phyloP scores from a whole-genome alignment of 2,888 invertebrate genomes.

The Pterostichus niger region DNA sequence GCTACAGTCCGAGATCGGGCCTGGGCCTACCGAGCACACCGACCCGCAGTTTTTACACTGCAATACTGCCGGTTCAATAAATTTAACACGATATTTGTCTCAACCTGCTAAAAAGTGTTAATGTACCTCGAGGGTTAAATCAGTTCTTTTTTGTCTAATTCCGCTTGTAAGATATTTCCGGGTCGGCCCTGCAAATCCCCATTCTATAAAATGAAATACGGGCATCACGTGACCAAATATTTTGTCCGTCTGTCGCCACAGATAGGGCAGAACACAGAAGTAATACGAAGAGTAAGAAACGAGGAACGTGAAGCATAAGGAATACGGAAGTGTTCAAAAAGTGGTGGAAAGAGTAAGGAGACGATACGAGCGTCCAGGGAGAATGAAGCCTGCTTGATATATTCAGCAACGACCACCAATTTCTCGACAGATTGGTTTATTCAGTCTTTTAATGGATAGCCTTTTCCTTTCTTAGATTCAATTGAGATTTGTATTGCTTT shows the following conservation, averaged over 20 bases:
- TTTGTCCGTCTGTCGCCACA: slow-evolving; percentile 17
- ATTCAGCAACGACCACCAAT: slow-evolving; percentile 36
- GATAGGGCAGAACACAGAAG: not conserved
- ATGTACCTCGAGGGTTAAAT: not conserved
- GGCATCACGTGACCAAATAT: slow-evolving; percentile 40
- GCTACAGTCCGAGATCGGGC: too few species aligned
- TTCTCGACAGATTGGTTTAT: slow-evolving; percentile 13
- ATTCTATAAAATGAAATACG: slow-evolving; percentile 32
- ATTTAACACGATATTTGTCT: not conserved
- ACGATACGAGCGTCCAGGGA: slow-evolving; percentile 25
- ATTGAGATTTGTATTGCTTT: too few species aligned
- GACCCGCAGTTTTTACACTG: too few species aligned
- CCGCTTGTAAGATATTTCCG: too few species aligned
- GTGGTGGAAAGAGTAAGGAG: not conserved
- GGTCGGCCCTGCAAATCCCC: not conserved
- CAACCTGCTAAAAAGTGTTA: not conserved
- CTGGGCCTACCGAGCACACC: too few species aligned
- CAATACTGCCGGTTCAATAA: too few species aligned
- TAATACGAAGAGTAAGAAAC: slow-evolving; percentile 12
- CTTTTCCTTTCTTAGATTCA: too few species aligned
- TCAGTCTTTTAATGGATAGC: not conserved
- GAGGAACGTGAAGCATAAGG: too few species aligned
- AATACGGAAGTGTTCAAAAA: too few species aligned
- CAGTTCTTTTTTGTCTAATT: too few species aligned
- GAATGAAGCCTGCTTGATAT: not conserved